phyloP scores from a whole-genome alignment of 2,888 invertebrate genomes.

The Drosophila picticornis region DNA sequence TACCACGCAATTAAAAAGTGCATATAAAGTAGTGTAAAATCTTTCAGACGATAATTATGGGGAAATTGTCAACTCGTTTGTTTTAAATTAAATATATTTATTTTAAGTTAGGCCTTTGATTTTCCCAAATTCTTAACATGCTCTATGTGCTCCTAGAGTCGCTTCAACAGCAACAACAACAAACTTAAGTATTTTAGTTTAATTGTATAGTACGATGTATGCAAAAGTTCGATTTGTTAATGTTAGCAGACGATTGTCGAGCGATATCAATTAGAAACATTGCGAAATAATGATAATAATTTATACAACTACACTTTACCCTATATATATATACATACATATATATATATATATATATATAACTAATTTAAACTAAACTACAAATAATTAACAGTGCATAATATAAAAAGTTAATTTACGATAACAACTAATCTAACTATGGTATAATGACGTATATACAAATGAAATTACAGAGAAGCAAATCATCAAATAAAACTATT shows the following conservation, averaged over 20 bases:
- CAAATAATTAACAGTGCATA: constrained; percentile 53
- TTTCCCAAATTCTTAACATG: constrained; percentile 45
- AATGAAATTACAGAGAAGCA: constrained; percentile 60
- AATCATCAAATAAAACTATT: constrained; percentile 68
- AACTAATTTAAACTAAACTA: constrained; percentile 40
- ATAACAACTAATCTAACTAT: constrained; percentile 30
- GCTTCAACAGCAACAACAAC: constrained; percentile 43
- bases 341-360: constrained; percentile 33
- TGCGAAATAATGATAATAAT: constrained; percentile 58
- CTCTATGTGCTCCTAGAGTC: constrained; percentile 60
- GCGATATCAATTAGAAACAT: constrained; percentile 54
- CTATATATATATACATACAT: constrained; percentile 32
- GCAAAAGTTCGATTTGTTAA: constrained; percentile 43
- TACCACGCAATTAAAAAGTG: constrained; percentile 41
- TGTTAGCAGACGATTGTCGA: constrained; percentile 30
- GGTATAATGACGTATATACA: constrained; percentile 60
- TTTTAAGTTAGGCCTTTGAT: constrained; percentile 39
- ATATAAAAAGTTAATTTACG: constrained; percentile 43
- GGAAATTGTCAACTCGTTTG: constrained; percentile 16
- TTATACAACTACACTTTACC: constrained; percentile 48
- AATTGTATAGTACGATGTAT: constrained; percentile 51
- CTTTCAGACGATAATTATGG: background rate
- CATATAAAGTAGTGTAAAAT: constrained; percentile 40
- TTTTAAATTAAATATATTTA: constrained; percentile 46
- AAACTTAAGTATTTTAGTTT: constrained; percentile 64